phyloP scores from a whole-genome alignment of 2,113 vertebrate species.

The Pagrus major region DNA sequence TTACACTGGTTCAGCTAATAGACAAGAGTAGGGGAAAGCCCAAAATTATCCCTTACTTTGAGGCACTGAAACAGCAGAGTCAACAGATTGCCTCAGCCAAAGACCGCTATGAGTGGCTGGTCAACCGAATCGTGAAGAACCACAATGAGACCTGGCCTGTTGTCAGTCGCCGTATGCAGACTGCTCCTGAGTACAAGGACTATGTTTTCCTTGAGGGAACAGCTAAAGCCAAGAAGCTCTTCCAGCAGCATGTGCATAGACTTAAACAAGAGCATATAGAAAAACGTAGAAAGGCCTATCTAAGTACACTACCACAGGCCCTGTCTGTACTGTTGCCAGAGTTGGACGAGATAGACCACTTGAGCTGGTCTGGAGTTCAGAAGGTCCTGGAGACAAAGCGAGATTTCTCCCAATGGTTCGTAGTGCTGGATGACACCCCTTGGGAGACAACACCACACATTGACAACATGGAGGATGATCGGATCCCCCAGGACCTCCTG shows the following conservation, averaged over 20 bases:
- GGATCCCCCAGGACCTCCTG: slow-evolving; percentile 95
- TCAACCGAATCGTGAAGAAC: slow-evolving; percentile 90
- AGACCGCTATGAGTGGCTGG: slow-evolving; percentile 96
- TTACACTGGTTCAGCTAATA: slow-evolving; percentile 94
- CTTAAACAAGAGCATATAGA: slow-evolving; percentile 97
- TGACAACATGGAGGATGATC: slow-evolving; percentile 89
- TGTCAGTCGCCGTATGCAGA: slow-evolving; percentile 89
- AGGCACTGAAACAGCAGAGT: slow-evolving; percentile 97
- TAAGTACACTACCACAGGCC: slow-evolving; percentile 89
- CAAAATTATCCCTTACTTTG: slow-evolving; percentile 97
- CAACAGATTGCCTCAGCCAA: slow-evolving; percentile 97
- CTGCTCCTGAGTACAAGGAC: slow-evolving; percentile 90
- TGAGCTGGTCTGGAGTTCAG: slow-evolving; percentile 90
- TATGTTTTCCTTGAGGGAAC: slow-evolving; percentile 97
- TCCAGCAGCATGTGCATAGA: slow-evolving; percentile 92
- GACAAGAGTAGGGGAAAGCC: slow-evolving; percentile 93
- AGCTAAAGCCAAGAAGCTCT: slow-evolving; percentile 94
- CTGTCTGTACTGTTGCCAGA: slow-evolving; percentile 89
- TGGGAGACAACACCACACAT: slow-evolving; percentile 94
- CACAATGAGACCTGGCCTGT: slow-evolving; percentile 92
- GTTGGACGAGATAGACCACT: slow-evolving; percentile 92
- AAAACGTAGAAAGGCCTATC: slow-evolving; percentile 88
- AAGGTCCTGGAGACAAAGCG: slow-evolving; percentile 92
- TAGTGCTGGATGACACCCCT: slow-evolving; percentile 94
- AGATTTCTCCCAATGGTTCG: slow-evolving; percentile 94